phyloP scores from a whole-genome alignment of 2,113 vertebrate species.

The Naja naja region DNA sequence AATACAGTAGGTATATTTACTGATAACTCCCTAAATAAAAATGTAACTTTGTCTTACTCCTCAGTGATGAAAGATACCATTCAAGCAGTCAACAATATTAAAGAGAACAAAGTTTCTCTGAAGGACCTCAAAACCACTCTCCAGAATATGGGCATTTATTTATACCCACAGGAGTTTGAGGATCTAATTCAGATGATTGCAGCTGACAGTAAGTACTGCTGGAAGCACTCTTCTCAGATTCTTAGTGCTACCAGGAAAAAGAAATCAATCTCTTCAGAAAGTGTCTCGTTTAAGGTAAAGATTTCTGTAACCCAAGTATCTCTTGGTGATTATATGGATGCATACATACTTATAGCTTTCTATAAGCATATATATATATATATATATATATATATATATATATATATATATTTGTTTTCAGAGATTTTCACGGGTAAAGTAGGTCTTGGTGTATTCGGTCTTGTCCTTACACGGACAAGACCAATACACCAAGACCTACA shows the following conservation, averaged over 20 bases:
- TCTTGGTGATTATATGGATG: not conserved
- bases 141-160: constrained; percentile 46
- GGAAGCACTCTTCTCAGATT: not conserved
- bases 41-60: not conserved
- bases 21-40: not conserved
- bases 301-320: not conserved
- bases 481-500: no score
- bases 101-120: constrained; percentile 16
- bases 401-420: no score
- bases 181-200: constrained; percentile 15
- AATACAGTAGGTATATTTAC: not conserved
- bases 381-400: no score
- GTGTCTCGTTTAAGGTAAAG: not conserved
- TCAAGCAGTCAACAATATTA: constrained; percentile 25
- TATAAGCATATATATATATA: no score
- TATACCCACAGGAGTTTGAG: constrained; percentile 41
- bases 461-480: no score
- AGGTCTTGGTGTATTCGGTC: no score
- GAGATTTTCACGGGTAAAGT: no score
- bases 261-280: not conserved
- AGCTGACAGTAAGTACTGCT: constrained; percentile 25
- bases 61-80: constrained; percentile 33
- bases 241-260: not conserved
- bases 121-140: constrained; percentile 32
- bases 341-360: not conserved